Evolutionary conservation across 1,140 invertebrate species (phyloP).

Genomic region (Stratiolaelaps scimitus): DNA sequence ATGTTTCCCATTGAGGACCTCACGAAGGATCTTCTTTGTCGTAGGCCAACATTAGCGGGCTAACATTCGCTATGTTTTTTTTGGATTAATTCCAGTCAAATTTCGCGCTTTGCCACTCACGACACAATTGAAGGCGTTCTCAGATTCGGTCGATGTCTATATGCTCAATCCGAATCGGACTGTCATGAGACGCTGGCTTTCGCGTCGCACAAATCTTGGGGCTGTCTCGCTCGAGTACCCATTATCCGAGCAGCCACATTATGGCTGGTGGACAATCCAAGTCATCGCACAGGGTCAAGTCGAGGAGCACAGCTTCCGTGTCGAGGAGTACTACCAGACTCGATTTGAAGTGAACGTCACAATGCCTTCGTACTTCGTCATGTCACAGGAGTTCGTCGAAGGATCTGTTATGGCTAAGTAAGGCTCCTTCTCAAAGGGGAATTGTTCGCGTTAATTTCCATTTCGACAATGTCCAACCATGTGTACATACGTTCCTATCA

Average conservation of each 20-base stretch:
- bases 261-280: constrained; percentile 77
- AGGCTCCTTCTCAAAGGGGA: constrained; percentile 30
- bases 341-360: constrained; percentile 75
- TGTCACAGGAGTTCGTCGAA: constrained; percentile 62
- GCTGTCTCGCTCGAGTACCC: constrained; percentile 78
- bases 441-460: neutral
- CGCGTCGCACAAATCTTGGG: constrained; percentile 55
- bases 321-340: constrained; percentile 71
- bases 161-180: constrained; percentile 71
- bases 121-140: constrained; percentile 70
- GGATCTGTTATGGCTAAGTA: constrained; percentile 86
- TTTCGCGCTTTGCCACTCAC: constrained; percentile 79
- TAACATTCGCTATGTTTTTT: constrained; percentile 28
- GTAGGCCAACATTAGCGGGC: neutral
- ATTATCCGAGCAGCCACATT: constrained; percentile 76
- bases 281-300: constrained; percentile 73
- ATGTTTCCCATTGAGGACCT: neutral
- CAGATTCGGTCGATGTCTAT: constrained; percentile 72
- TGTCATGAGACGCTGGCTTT: constrained; percentile 78
- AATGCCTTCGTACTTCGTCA: constrained; percentile 82
- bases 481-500: too few species aligned
- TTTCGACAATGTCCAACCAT: too few species aligned
- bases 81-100: constrained; percentile 53
- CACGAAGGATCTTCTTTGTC: neutral
- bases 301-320: constrained; percentile 67